Conservation (phyloP, 2,888 invertebrate genomes). For the Beris chalybata region DNA sequence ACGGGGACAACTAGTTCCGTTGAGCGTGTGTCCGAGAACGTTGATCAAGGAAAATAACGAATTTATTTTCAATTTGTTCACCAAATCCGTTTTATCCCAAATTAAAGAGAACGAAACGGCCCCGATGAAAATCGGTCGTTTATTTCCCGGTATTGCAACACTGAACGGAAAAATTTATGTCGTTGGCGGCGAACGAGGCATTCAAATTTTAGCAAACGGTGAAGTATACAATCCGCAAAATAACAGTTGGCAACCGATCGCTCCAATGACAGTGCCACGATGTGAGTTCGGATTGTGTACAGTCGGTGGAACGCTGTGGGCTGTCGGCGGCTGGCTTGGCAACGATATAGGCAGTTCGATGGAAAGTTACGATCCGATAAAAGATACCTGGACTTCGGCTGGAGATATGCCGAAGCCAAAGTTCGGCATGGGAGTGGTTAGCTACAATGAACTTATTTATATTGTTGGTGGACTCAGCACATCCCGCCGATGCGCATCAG, state of each 20-base stretch:
- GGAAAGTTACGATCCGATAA: slow-evolving; percentile 81
- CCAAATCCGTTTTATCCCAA: slow-evolving; percentile 71
- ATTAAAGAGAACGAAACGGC: slow-evolving; percentile 79
- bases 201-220: slow-evolving; percentile 84
- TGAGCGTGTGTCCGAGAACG: slow-evolving; percentile 76
- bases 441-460: slow-evolving; percentile 68
- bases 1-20: slow-evolving; percentile 74
- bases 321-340: slow-evolving; percentile 93
- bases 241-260: slow-evolving; percentile 64
- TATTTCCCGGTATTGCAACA: slow-evolving; percentile 84
- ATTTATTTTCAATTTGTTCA: slow-evolving; percentile 80
- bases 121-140: slow-evolving; percentile 81
- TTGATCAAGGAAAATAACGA: slow-evolving; percentile 84
- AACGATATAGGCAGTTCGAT: slow-evolving; percentile 87
- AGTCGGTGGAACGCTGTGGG: slow-evolving; percentile 79
- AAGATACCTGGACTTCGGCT: slow-evolving; percentile 75
- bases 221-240: slow-evolving; percentile 78
- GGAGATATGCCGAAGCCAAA: slow-evolving; percentile 82
- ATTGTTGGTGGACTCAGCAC: slow-evolving; percentile 89
- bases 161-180: slow-evolving; percentile 85
- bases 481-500: slow-evolving; percentile 75
- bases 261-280: slow-evolving; percentile 78
- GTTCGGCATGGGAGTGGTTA: slow-evolving; percentile 90
- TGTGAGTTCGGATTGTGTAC: slow-evolving; percentile 90
- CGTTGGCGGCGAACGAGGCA: slow-evolving; percentile 89